phyloP scores from a whole-genome alignment of 2,113 vertebrate species.

The Corydoras sp. region DNA sequence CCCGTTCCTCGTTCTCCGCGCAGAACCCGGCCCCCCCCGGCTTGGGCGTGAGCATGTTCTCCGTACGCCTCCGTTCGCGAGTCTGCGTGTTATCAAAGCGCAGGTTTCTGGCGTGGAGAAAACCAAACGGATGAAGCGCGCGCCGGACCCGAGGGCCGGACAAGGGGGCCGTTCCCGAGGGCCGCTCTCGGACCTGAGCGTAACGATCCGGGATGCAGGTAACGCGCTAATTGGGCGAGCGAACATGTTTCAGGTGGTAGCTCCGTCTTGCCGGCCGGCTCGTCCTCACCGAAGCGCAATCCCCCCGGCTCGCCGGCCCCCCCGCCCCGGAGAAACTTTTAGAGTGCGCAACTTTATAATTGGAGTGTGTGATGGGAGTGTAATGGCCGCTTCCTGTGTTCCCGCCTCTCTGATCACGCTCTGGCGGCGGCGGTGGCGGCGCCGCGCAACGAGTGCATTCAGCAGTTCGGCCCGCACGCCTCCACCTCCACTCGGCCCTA shows the following conservation, averaged over 20 bases:
- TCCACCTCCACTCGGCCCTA: slow-evolving; percentile 40
- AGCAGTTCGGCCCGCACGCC: neutral
- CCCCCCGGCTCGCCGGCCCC: neutral
- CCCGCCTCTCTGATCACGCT: slow-evolving; percentile 5
- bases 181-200: too few relatives aligned
- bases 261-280: neutral
- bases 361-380: slow-evolving; percentile 10
- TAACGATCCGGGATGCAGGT: too few relatives aligned
- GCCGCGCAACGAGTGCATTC: slow-evolving; percentile 31
- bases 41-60: too few relatives aligned
- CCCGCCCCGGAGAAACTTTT: slow-evolving; percentile 5
- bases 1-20: too few relatives aligned
- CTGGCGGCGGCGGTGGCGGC: slow-evolving; percentile 20
- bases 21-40: too few relatives aligned
- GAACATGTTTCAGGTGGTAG: neutral
- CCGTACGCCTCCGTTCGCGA: too few relatives aligned
- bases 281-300: neutral
- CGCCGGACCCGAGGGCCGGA: too few relatives aligned
- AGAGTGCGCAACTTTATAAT: slow-evolving; percentile 21
- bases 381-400: slow-evolving; percentile 10
- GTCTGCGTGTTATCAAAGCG: too few relatives aligned
- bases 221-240: neutral
- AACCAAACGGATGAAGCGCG: too few relatives aligned
- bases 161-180: too few relatives aligned
- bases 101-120: too few relatives aligned